Evolutionary conservation across 2,797 vertebrate genomes (phyloP), one percentile per base, ranked within the genome.

Genomic region (Myripristis jacobus): DNA sequence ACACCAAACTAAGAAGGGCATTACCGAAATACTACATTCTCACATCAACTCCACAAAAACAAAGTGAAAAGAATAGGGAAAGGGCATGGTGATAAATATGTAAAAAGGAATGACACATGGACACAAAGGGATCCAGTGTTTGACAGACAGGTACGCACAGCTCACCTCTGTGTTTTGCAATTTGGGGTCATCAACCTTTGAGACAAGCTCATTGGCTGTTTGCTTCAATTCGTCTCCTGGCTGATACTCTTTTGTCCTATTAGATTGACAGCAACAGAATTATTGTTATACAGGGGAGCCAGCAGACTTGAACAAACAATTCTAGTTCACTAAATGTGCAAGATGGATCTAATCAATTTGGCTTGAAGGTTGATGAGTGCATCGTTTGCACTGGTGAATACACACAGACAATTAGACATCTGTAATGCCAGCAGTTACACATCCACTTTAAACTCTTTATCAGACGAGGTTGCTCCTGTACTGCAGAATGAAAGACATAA

Each of bases 121-220:
- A 52, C 24, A 56, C 38, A 55, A 47, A 38, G 41, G n/a, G 56
- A 55, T 21, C 3, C 15, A 27, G 2, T 18, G 52, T 27, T 10
- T 41, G 21, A 70, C 9, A 15, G 25, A 22, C 27, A 74, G 43
- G 50, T 36, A 61, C 6, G 60, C 10, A 15, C n/a, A 22, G 76
- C 94, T 95, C 86, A 99, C 98, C 96, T 99, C 95, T 54, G 96
- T 97, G 89, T 96, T 97, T 74, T 96, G 94, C 72, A 99, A 88
- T 75, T 99, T 99, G 1, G 97, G 98, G 85, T 99, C 98, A 15
- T 97, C 95, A 3, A 98, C 96, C 92, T 97, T 97, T 80, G 96
- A 91, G 19, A 98, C 94, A 6, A 99, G 96, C 81, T 98, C 95
- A 82, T 94, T 98, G 81, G 97, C 97, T 0, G 95, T 96, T 84